Base-by-base conservation (phyloP, 2,888 invertebrate species). In the Lasioglossum leucozonium region DNA sequence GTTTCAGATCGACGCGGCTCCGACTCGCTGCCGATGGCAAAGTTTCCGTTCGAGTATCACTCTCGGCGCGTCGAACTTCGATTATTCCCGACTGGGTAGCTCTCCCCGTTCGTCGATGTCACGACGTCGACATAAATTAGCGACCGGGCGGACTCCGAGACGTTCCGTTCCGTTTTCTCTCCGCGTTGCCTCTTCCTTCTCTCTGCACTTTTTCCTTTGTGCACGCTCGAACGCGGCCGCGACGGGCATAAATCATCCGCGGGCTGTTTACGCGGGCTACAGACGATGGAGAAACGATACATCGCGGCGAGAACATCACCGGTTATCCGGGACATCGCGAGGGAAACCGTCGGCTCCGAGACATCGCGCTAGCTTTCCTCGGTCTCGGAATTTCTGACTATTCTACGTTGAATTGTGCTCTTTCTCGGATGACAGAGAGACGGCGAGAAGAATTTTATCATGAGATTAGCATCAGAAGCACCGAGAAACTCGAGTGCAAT, bases 1-100 rank as follows among this genome's bases (percentile, higher is more conserved):
- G 74, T 51, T 79, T 77, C 73, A 30, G 30, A 37, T 11, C 18
- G 72, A 47, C 44, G 26, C 72, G 72, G 30, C 72, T 72, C 11
- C 26, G 44, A 22, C 47, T 30, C 40, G 44, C 13, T 5, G 84
- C 82, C 77, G 89, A 90, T 91, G 88, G 87, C 67, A 86, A 91
- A 91, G 88, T 91, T 91, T 91, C 84, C 85, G 85, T 77, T 73
- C 51, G 51, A 81, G 89, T 91, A 89, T 91, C 91, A 91, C 84
- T 89, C 79, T 81, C 86, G 34, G 34, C 47, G 26, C 79, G 69
- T 75, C 80, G 72, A 91, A 91, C 91, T 91, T 91, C 91, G 91
- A 91, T 91, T 91, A 91, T 87, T 89, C 88, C 76, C 88, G 86
- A 88, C 88, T 91, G 26, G 13, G 26, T 26, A 87, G 81, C 83